Conservation (phyloP, 2,113 vertebrate species). For the Laticauda colubrina region DNA sequence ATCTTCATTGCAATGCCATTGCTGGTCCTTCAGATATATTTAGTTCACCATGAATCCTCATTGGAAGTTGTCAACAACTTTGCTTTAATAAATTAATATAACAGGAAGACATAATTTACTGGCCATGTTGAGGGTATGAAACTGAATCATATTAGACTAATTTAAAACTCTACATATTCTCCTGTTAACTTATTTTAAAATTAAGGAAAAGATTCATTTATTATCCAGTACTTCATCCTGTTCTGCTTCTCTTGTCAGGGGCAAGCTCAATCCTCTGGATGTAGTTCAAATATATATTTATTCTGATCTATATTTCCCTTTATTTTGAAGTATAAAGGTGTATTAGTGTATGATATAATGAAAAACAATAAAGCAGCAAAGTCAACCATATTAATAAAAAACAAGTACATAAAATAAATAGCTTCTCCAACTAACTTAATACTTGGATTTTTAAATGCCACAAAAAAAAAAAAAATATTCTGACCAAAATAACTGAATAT, state of each 20-base stretch:
- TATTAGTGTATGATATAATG: not conserved
- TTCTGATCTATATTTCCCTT: not conserved
- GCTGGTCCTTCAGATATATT: not conserved
- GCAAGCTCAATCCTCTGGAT: not conserved
- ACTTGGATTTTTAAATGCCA: not conserved
- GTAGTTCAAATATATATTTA: not conserved
- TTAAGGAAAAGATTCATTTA: not conserved
- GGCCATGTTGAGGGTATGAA: not conserved
- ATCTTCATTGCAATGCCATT: not conserved
- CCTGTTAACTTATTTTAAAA: not conserved
- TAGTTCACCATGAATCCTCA: not conserved
- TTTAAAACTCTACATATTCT: not conserved
- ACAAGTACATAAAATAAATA: not conserved
- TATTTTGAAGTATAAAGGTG: not conserved
- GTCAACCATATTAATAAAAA: not conserved
- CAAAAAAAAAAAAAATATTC: not conserved
- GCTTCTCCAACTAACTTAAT: not conserved
- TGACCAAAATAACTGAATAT: not conserved
- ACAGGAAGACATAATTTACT: not conserved
- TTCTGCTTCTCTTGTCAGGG: not conserved
- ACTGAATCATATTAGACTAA: not conserved
- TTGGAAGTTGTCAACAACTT: not conserved
- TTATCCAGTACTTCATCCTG: not conserved
- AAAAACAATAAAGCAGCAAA: not conserved
- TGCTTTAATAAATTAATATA: not conserved